Evolutionary conservation across 1,140 invertebrate genomes (phyloP).

Genomic region (Pseudomyrmex concolor): DNA sequence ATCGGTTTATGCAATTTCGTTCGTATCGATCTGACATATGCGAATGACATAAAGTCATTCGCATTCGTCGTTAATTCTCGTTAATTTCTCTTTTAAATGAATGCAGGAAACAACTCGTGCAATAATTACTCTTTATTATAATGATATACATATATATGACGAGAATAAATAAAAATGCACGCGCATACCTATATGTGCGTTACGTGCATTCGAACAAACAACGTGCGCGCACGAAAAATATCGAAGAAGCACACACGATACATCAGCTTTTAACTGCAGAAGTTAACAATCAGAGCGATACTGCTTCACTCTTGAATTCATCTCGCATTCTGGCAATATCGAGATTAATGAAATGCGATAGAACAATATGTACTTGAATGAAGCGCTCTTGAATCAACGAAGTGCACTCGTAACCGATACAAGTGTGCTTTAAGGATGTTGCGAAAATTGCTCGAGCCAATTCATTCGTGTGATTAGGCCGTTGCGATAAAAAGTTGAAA

Average conservation of each 20-base stretch:
- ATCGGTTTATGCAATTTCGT: constrained; percentile 50
- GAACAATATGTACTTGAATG: constrained; percentile 41
- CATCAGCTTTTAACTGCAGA: constrained; percentile 49
- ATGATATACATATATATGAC: too few relatives aligned
- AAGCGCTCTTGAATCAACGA: constrained; percentile 46
- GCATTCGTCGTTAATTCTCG: too few relatives aligned
- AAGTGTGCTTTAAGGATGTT: constrained; percentile 48
- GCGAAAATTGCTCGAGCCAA: constrained; percentile 31
- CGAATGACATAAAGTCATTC: constrained; percentile 2
- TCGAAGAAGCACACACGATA: constrained; percentile 19
- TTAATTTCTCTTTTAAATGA: too few relatives aligned
- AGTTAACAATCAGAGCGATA: constrained; percentile 60
- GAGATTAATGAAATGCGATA: constrained; percentile 65
- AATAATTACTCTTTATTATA: too few relatives aligned
- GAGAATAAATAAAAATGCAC: background rate
- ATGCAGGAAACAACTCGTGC: too few relatives aligned
- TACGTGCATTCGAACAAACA: background rate
- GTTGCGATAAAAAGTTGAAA: constrained; percentile 32
- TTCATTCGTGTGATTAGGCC: constrained; percentile 37
- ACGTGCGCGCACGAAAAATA: background rate
- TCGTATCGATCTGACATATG: constrained; percentile 53
- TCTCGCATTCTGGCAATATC: constrained; percentile 39
- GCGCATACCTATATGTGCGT: background rate
- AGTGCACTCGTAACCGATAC: constrained; percentile 49
- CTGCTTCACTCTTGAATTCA: constrained; percentile 18